phyloP scores from a whole-genome alignment of 2,888 invertebrate genomes.

The Perdita meconis region DNA sequence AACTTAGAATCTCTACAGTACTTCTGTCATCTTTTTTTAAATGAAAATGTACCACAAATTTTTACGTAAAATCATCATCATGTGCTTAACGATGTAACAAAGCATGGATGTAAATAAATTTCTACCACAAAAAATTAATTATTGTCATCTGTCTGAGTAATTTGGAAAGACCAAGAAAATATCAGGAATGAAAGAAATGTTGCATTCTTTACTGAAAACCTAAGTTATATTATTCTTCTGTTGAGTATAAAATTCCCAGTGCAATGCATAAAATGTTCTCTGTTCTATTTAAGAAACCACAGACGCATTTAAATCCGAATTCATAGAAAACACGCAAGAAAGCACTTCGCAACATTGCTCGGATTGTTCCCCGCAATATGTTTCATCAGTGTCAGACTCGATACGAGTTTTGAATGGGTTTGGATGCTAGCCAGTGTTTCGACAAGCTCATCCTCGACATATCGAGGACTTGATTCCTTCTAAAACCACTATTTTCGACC shows the following conservation, averaged over 20 bases:
- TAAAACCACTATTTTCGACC: constrained; percentile 1
- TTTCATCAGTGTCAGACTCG: constrained; percentile 28
- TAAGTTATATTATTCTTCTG: no score
- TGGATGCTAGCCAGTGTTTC: constrained; percentile 43
- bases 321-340: constrained; percentile 1
- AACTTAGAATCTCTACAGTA: no score
- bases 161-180: background rate
- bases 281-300: no score
- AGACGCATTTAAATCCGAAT: background rate
- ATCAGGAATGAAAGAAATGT: background rate
- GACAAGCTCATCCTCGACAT: constrained; percentile 40
- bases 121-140: no score
- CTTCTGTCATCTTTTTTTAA: no score
- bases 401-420: constrained; percentile 29
- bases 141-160: background rate
- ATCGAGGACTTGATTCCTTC: constrained; percentile 33
- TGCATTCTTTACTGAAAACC: background rate
- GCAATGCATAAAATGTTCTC: no score
- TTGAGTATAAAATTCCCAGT: no score
- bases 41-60: no score
- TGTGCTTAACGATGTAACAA: no score
- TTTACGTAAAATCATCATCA: no score
- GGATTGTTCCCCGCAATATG: constrained; percentile 35
- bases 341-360: constrained; percentile 17
- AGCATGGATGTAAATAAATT: no score